Conservation (phyloP, 2,888 invertebrate species). For the Acleris holmiana region DNA sequence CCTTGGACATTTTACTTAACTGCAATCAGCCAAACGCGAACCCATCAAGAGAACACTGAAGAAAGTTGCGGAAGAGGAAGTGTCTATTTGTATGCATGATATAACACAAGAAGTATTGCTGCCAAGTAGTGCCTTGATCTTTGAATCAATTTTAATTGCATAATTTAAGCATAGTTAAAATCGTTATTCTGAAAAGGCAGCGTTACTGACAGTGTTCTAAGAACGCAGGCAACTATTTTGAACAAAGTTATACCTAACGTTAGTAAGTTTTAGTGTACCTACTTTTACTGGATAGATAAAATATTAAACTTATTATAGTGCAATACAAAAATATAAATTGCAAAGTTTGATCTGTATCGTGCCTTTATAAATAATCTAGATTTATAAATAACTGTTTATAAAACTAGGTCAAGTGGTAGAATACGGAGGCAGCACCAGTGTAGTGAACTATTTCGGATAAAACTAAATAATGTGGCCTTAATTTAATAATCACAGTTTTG, state of each 20-base stretch:
- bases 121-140: neutral
- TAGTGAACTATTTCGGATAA: no score
- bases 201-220: neutral
- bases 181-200: neutral
- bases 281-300: neutral
- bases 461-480: no score
- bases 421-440: no score
- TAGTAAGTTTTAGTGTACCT: neutral
- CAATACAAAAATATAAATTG: no score
- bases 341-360: no score
- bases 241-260: neutral
- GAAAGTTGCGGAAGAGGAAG: slow-evolving; percentile 1
- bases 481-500: no score
- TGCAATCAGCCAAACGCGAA: slow-evolving; percentile 48
- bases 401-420: no score
- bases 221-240: neutral
- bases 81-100: neutral
- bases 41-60: slow-evolving; percentile 39
- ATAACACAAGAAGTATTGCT: neutral
- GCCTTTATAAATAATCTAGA: no score
- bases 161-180: neutral
- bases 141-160: neutral
- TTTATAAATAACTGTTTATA: no score
- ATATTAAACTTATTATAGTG: no score
- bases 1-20: slow-evolving; percentile 60